A percentile compares a stretch with the other conserved stretches of the same genome.
Evolutionary conservation across 2,113 vertebrate species (phyloP).

Genomic region (Butastur rufipennis): DNA sequence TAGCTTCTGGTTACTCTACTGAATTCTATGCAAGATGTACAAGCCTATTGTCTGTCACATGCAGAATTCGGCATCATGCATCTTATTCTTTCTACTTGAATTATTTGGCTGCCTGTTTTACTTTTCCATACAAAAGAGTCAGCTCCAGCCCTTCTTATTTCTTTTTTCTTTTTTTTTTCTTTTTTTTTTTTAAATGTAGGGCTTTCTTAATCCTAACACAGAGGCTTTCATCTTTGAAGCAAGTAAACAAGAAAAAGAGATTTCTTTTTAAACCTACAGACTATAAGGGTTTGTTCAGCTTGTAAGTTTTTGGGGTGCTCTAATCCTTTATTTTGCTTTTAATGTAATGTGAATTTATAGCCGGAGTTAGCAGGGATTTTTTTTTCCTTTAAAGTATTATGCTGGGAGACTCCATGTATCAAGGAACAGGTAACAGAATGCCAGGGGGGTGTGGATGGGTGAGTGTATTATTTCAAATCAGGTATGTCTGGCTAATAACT

Average conservation of each 20-base stretch:
- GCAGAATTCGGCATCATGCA: neutral
- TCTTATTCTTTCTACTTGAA: neutral
- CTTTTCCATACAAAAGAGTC: neutral
- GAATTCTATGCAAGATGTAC: neutral
- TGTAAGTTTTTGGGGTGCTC: neutral
- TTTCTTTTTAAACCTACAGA: neutral
- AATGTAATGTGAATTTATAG: neutral
- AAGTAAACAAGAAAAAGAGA: constrained; percentile 1
- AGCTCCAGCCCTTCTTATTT: neutral
- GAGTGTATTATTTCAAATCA: neutral
- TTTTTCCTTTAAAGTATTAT: neutral
- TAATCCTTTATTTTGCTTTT: neutral
- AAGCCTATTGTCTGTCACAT: neutral
- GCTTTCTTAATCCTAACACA: neutral
- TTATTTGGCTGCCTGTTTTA: neutral
- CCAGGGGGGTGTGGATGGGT: too few relatives aligned
- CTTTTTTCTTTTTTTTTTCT: too few relatives aligned
- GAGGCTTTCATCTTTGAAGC: neutral
- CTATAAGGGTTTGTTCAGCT: neutral
- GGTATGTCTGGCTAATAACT: neutral
- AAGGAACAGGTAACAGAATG: neutral
- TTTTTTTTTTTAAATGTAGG: neutral
- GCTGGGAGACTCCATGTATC: neutral
- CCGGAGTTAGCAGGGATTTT: neutral
- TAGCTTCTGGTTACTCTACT: neutral